These are phyloP conservation scores for Erebia epiphron DNA, from an alignment of 2,888 invertebrate species.

Conservation along the genomic window DNA sequence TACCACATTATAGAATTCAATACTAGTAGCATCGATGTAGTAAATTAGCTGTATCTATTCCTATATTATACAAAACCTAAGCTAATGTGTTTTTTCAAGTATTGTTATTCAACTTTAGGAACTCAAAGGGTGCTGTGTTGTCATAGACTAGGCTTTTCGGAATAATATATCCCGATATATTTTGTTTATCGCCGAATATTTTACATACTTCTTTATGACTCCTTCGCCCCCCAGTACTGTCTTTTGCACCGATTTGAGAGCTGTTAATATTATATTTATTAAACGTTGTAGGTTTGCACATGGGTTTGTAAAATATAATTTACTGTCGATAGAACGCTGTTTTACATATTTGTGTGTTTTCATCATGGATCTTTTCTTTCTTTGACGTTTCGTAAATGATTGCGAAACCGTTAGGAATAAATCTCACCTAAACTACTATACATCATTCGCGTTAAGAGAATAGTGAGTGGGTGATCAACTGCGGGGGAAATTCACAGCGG, in stretches of 20 bases:
- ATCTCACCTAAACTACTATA: no score
- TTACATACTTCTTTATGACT: neutral
- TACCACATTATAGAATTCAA: neutral
- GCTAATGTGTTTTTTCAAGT: neutral
- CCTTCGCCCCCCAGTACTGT: neutral
- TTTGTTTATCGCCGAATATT: neutral
- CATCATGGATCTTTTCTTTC: neutral
- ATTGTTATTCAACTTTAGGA: slow-evolving; percentile 1
- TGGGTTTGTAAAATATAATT: slow-evolving; percentile 7
- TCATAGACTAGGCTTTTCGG: neutral
- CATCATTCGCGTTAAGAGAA: no score
- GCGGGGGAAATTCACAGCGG: no score
- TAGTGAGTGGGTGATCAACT: no score
- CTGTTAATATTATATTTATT: neutral
- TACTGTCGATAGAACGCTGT: neutral
- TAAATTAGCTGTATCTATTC: slow-evolving; percentile 7
- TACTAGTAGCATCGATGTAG: neutral
- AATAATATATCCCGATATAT: neutral
- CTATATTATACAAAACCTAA: neutral
- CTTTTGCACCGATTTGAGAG: neutral
- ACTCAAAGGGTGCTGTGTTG: neutral
- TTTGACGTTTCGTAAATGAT: neutral
- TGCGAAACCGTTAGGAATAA: no score
- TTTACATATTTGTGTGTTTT: slow-evolving; percentile 10
- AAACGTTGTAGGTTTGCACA: slow-evolving; percentile 12